Evolutionary conservation across 2,797 vertebrate species (phyloP).

Genomic region (Takifugu ocellatus): DNA sequence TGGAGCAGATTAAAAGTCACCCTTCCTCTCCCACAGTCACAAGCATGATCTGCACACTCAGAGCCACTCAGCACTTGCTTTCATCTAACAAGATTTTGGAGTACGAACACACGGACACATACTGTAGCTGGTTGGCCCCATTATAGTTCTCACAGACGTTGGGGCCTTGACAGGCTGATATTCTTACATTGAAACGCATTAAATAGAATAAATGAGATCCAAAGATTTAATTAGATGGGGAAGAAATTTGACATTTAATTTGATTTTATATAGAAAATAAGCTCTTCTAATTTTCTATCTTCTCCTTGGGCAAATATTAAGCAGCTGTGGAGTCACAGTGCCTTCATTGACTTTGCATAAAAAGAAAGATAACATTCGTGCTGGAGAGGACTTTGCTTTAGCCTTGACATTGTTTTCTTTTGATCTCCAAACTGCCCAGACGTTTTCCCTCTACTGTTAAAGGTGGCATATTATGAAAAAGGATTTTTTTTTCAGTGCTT

Average conservation of each 20-base stretch:
- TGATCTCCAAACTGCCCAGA: no score
- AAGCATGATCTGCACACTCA: slow-evolving; percentile 28
- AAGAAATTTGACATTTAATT: no score
- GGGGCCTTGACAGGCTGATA: not conserved
- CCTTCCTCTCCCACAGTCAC: slow-evolving; percentile 34
- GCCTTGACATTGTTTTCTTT: not conserved
- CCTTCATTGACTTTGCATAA: not conserved
- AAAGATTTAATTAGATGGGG: no score
- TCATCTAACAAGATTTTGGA: slow-evolving; percentile 49
- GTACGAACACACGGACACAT: not conserved
- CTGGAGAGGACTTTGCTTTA: not conserved
- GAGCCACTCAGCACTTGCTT: slow-evolving; percentile 34
- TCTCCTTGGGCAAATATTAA: not conserved
- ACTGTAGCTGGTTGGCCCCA: not conserved
- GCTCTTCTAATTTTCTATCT: no score
- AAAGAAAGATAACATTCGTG: not conserved
- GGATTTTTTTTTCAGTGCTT: no score
- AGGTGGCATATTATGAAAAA: no score
- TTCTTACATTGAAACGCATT: not conserved
- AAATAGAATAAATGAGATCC: not conserved
- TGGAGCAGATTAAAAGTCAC: slow-evolving; percentile 66
- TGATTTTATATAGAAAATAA: no score
- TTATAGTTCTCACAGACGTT: slow-evolving; percentile 43
- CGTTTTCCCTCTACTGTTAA: slow-evolving; percentile 10
- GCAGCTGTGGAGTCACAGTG: not conserved